These are phyloP conservation scores for Nymphicus hollandicus DNA, from an alignment of 2,113 vertebrate genomes.

Conservation along the genomic window DNA sequence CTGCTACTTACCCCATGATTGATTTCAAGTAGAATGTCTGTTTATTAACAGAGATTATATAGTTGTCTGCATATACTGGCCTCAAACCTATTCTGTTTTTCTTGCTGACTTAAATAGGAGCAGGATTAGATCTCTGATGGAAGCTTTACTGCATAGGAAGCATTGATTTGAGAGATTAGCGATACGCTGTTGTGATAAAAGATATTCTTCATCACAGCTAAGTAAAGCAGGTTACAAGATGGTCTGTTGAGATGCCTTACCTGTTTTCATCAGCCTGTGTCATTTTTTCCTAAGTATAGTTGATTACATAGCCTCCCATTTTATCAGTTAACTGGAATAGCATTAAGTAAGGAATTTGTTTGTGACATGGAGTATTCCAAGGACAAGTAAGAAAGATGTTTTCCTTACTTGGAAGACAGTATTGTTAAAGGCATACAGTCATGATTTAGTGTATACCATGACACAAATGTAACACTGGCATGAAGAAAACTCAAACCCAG, in stretches of 20 bases:
- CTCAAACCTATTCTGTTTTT: neutral
- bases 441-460: neutral
- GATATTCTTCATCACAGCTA: neutral
- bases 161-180: conserved; percentile 7
- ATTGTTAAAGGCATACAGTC: neutral
- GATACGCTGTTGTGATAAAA: neutral
- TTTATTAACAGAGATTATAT: conserved; percentile 14
- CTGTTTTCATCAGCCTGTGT: neutral
- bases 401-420: neutral
- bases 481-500: neutral
- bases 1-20: neutral
- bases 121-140: conserved; percentile 1
- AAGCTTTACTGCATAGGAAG: neutral
- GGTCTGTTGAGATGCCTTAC: neutral
- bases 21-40: neutral
- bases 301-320: neutral
- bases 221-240: neutral
- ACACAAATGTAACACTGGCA: neutral
- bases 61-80: neutral
- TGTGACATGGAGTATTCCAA: neutral
- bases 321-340: neutral
- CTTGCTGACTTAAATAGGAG: neutral
- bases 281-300: neutral
- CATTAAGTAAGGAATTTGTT: neutral
- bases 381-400: neutral